These are phyloP conservation scores for Rallus crepitans DNA, from an alignment of 2,797 vertebrate species.

Conservation along the genomic window DNA sequence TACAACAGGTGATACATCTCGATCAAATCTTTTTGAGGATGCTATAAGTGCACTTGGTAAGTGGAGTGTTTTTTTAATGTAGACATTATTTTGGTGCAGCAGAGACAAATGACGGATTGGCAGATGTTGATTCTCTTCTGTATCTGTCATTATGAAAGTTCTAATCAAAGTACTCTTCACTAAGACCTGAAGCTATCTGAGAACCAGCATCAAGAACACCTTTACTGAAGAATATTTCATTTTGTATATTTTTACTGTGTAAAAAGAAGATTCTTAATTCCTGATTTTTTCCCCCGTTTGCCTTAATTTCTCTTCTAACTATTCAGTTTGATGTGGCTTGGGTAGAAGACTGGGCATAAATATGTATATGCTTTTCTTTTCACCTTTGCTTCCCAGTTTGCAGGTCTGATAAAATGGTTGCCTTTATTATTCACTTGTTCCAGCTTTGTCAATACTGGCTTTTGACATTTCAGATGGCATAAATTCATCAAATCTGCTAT, in stretches of 20 bases:
- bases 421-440: neutral
- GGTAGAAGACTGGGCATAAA: neutral
- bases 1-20: constrained; percentile 82
- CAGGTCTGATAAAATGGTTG: neutral
- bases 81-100: constrained; percentile 38
- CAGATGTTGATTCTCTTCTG: constrained; percentile 36
- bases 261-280: neutral
- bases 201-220: neutral
- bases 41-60: constrained; percentile 95
- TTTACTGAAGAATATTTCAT: constrained; percentile 3
- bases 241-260: neutral
- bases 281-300: neutral
- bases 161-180: neutral
- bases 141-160: constrained; percentile 24
- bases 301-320: neutral
- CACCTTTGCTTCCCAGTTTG: neutral
- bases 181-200: neutral
- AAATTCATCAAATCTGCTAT: neutral
- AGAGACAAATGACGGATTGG: neutral
- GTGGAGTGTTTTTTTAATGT: constrained; percentile 65
- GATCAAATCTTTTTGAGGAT: constrained; percentile 93
- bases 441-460: neutral
- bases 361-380: neutral
- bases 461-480: neutral
- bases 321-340: neutral